Percentiles rank a stretch among this genome's conserved stretches.
Evolutionary conservation across 2,888 invertebrate species (phyloP).

Genomic region (Melanotus villosus): DNA sequence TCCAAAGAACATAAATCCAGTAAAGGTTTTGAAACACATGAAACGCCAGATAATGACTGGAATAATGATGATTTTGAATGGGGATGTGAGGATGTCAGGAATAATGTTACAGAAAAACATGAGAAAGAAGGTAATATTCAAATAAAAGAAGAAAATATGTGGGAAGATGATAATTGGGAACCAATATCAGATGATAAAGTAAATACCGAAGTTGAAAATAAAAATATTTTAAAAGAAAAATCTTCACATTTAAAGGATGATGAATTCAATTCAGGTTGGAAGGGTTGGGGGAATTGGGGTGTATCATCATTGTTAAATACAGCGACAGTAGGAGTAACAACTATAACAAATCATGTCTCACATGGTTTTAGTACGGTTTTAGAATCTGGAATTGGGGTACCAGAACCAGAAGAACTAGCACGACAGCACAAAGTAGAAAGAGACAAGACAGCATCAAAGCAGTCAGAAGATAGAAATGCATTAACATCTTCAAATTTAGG

Average conservation of each 20-base stretch:
- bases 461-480: not conserved
- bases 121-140: slow-evolving; percentile 14
- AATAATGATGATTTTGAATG: not conserved
- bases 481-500: slow-evolving; percentile 50
- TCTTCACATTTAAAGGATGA: slow-evolving; percentile 4
- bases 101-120: slow-evolving; percentile 25
- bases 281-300: slow-evolving; percentile 84
- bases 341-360: slow-evolving; percentile 85
- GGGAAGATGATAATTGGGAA: slow-evolving; percentile 65
- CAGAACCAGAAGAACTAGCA: slow-evolving; percentile 85
- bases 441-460: not conserved
- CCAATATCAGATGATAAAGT: slow-evolving; percentile 32
- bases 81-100: slow-evolving; percentile 15
- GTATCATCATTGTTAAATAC: slow-evolving; percentile 81
- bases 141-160: slow-evolving; percentile 63
- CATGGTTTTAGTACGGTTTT: slow-evolving; percentile 84
- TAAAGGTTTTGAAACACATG: no score
- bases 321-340: slow-evolving; percentile 82
- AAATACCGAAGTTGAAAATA: not conserved
- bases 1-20: no score
- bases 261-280: slow-evolving; percentile 61
- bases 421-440: slow-evolving; percentile 58
- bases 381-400: slow-evolving; percentile 87
- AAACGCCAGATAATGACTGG: no score
- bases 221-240: not conserved